Evolutionary conservation across 2,113 vertebrate species (phyloP).

Genomic region (Oncorhynchus nerka): DNA sequence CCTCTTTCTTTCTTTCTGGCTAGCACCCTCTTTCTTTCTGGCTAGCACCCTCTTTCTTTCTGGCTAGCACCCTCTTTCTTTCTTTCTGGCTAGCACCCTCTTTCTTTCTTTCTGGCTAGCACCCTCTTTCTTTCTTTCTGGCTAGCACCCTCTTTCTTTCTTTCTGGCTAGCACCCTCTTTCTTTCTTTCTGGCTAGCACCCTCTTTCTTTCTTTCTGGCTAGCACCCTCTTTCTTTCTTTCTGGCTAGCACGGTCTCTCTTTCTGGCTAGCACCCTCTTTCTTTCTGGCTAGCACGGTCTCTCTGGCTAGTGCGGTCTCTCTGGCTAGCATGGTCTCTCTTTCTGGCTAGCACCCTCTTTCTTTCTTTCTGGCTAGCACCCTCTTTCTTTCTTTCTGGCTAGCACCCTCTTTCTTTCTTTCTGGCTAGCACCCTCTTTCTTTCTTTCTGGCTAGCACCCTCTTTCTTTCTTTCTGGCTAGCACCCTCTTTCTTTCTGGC

Average conservation of each 20-base stretch:
- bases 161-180: background rate
- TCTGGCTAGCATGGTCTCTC: too few species aligned
- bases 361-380: conserved; percentile 1
- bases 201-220: background rate
- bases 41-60: background rate
- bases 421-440: too few species aligned
- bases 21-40: background rate
- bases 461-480: too few species aligned
- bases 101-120: background rate
- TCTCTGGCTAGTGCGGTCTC: background rate
- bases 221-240: too few species aligned
- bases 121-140: too few species aligned
- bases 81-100: background rate
- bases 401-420: conserved; percentile 6
- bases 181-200: background rate
- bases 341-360: background rate
- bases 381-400: background rate
- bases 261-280: too few species aligned
- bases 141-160: background rate
- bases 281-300: too few species aligned
- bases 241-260: too few species aligned
- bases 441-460: too few species aligned
- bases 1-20: background rate
- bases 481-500: too few species aligned
- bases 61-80: background rate